Percentiles rank a stretch among this genome's conserved stretches.
phyloP scores from a whole-genome alignment of 2,888 invertebrate species.

The Diachrysia chrysitis region DNA sequence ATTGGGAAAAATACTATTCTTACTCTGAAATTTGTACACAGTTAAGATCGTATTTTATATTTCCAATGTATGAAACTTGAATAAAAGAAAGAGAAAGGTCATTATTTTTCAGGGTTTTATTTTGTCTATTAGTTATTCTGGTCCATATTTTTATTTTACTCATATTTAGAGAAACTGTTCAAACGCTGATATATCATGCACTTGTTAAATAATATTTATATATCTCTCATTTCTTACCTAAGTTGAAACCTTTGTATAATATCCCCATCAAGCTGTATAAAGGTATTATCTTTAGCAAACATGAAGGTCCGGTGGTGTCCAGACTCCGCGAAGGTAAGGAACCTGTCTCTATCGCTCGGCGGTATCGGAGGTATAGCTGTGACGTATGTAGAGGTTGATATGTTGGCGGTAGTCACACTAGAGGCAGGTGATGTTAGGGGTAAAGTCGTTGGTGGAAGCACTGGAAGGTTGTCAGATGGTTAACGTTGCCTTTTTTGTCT shows the following conservation, averaged over 20 bases:
- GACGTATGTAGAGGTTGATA: conserved; percentile 80
- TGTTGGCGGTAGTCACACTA: conserved; percentile 82
- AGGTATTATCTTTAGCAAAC: conserved; percentile 97
- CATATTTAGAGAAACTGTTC: too few relatives aligned
- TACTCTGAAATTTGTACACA: too few relatives aligned
- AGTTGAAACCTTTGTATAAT: conserved; percentile 96
- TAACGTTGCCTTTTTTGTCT: too few relatives aligned
- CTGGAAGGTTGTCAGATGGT: conserved; percentile 63
- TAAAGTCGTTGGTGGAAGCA: conserved; percentile 77
- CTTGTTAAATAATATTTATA: not conserved
- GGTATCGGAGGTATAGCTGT: conserved; percentile 91
- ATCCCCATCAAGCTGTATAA: conserved; percentile 96
- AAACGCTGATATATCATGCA: too few relatives aligned
- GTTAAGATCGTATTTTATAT: too few relatives aligned
- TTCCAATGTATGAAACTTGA: too few relatives aligned
- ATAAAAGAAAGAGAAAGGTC: too few relatives aligned
- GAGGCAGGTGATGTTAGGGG: conserved; percentile 70
- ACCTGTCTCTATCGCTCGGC: conserved; percentile 92
- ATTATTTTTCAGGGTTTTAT: too few relatives aligned
- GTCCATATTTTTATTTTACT: too few relatives aligned
- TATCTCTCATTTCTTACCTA: conserved; percentile 87
- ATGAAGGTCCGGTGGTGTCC: conserved; percentile 96
- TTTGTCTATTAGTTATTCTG: too few relatives aligned
- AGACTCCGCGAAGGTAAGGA: conserved; percentile 95
- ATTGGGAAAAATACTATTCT: too few relatives aligned